Evolutionary conservation across 1,140 invertebrate species (phyloP), one percentile per base, ranked within the genome.

Genomic region (Macrotrachela quadricornifera): DNA sequence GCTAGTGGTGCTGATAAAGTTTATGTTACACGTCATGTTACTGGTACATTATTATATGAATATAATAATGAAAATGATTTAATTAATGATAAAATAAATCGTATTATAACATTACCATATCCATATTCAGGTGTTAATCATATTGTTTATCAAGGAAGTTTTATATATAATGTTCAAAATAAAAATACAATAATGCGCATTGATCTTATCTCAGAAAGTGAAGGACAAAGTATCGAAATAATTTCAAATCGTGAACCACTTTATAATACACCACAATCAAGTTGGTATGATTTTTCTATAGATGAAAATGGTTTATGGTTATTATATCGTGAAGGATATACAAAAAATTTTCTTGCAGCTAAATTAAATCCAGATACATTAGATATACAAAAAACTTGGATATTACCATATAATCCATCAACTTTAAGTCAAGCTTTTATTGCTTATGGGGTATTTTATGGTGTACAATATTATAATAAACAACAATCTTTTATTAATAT

Each of bases 91-190:
- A 30, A 30, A 8, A 2, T 8, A 2, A 30, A 30, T 30, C 21
- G 21, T 30, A 30, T 30, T 30, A 30, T 30, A 2, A 30, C 21
- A 30, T 30, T 79, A 14, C 68, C 70, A 0, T 63, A 71, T 51
- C 59, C 67, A 6, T 78, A 77, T 58, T 69, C 71, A 60, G 88
- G 87, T 1, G 90, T 88, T 61, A 79, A 81, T 8, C 85, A 92
- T 65, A 76, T 87, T 1, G 77, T 92, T 0, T 86, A 80, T 70
- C 84, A 85, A 61, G 82, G 82, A 0, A 83, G 81, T 0, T 90
- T 94, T 65, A 91, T 82, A 71, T 94, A 90, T 68, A 79, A 87
- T 59, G 76, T 78, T 46, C 67, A 71, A 55, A 73, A 76, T 1
- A 59, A 58, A 0, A 57, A 60, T 40, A 56, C 58, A n/a, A 30